Base-by-base conservation (phyloP, 2,113 vertebrate species). In the Embiotoca jacksoni region DNA sequence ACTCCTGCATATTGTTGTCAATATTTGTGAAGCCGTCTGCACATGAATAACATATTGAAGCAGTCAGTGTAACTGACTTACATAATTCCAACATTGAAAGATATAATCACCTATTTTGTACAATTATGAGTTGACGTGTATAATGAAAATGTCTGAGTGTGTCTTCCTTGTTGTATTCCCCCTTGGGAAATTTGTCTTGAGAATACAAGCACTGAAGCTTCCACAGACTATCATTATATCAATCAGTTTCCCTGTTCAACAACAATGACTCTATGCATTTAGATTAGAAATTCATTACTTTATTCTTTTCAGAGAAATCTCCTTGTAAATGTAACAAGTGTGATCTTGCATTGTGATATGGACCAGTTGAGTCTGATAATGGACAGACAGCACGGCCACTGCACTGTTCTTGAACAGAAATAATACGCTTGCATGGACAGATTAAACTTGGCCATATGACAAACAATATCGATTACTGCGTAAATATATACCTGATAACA, bases 101-200 rank as follows among this genome's bases (percentile, higher is more conserved):
- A 36, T 30, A 46, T 13, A 61, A 35, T 58, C 36, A 53, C 47
- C 15, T 75, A 30, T 44, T 31, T 63, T 80, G 67, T 67, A 16
- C 8, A 50, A 36, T 15, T 35, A 57, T 58, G 61, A 37, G 31
- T 53, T 23, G 5, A 49, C 3, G 30, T 75, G 65, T 56, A 46
- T 16, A 56, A 32, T 30, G 30, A 5, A 62, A 30, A 63, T 59
- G 44, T 63, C 47, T 61, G 14, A 61, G 13, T 55, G 15, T 7
- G 2, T 35, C 8, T 32, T 11, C 31, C 31, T 30, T 64, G 56
- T 37, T 15, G 52, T 52, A n/a, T 55, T 72, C 41, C 73, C 60
- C 23, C 32, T 6, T 57, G 69, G 70, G 74, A 85, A 69, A 79
- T 72, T 66, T 75, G n/a, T 52, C 41, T 8, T 8, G 23, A 57